phyloP scores from a whole-genome alignment of 2,113 vertebrate species.

The Hipposideros armiger region DNA sequence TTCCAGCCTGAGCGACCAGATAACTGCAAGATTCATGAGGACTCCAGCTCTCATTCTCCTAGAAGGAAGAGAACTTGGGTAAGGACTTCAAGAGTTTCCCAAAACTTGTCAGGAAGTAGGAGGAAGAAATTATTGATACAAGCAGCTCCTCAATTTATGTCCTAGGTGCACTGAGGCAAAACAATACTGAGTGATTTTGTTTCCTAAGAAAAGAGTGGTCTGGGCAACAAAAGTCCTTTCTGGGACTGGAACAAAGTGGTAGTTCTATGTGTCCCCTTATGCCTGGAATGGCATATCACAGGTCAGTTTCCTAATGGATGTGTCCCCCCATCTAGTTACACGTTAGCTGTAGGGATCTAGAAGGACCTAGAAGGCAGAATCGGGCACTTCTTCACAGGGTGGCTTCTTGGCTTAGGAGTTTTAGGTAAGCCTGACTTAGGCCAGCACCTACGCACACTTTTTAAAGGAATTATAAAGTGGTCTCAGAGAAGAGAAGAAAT shows the following conservation, averaged over 20 bases:
- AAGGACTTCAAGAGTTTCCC: background rate
- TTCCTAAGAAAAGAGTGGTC: background rate
- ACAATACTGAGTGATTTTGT: background rate
- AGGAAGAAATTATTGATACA: background rate
- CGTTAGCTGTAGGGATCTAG: background rate
- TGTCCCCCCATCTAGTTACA: background rate
- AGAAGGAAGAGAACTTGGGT: background rate
- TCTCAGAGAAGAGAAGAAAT: conserved; percentile 52
- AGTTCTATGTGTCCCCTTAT: background rate
- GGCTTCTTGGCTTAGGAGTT: background rate
- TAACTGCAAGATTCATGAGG: background rate
- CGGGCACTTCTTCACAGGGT: background rate
- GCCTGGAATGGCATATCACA: rapidly evolving
- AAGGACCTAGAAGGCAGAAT: conserved; percentile 26
- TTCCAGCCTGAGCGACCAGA: background rate
- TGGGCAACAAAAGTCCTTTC: background rate
- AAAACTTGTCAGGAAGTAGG: background rate
- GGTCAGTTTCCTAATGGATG: background rate
- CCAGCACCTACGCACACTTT: background rate
- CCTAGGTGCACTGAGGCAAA: background rate
- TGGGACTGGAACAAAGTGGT: background rate
- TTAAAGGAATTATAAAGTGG: background rate
- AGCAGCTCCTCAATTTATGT: background rate
- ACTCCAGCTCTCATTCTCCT: background rate
- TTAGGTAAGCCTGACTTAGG: background rate